Conservation (phyloP, 2,113 vertebrate species). For the Gracilinanus agilis region DNA sequence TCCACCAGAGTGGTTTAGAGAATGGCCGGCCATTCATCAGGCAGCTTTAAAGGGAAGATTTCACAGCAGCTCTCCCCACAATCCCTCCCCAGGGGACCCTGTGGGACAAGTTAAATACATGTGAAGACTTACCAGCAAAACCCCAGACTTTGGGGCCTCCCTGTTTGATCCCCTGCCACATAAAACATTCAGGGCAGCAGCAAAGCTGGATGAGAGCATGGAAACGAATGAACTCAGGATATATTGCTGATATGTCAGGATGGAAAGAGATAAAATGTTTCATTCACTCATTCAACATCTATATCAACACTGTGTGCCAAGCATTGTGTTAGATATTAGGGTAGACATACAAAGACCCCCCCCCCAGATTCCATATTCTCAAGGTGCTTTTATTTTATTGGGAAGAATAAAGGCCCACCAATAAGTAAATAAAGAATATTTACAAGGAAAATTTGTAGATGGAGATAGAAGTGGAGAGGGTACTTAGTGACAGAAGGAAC, state of each 20-base stretch:
- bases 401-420: neutral
- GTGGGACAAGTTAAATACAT: neutral
- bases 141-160: constrained; percentile 4
- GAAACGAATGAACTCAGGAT: neutral
- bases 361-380: neutral
- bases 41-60: constrained; percentile 5
- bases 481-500: neutral
- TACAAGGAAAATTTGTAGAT: neutral
- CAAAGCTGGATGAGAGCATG: neutral
- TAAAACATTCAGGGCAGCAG: constrained; percentile 8
- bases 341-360: neutral
- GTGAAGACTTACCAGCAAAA: constrained; percentile 8
- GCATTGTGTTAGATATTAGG: neutral
- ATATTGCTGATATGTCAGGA: neutral
- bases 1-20: neutral
- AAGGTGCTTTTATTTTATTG: neutral
- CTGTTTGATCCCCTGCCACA: neutral
- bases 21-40: neutral
- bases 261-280: neutral
- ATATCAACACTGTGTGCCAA: neutral
- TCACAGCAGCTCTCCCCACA: neutral
- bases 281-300: neutral
- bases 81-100: neutral
- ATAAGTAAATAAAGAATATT: neutral
- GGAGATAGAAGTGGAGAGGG: neutral